Evolutionary conservation across 1,140 invertebrate species (phyloP).

Genomic region (Musca vetustissima): DNA sequence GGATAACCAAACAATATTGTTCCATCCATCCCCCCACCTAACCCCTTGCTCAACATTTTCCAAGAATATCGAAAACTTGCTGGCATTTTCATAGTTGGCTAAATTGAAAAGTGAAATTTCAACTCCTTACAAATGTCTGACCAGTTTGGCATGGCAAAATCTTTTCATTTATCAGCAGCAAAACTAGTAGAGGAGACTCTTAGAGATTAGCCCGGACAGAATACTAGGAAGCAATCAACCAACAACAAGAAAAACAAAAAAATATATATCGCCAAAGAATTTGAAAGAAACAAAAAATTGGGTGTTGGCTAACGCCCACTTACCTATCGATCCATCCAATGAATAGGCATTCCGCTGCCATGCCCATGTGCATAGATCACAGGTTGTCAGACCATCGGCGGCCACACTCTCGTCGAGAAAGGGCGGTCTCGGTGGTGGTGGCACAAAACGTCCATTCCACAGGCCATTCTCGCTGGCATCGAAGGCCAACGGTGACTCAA

Average conservation of each 20-base stretch:
- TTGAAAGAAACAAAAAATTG: too few species aligned
- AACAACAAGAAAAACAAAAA: neutral
- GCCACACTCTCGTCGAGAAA: slow-evolving; percentile 65
- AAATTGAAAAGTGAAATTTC: slow-evolving; percentile 21
- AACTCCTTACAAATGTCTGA: neutral
- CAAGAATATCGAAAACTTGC: neutral
- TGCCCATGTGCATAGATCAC: slow-evolving; percentile 72
- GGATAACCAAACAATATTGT: neutral
- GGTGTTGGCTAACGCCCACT: slow-evolving; percentile 31
- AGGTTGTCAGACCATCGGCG: slow-evolving; percentile 70
- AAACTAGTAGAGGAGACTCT: neutral
- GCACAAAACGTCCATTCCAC: slow-evolving; percentile 68
- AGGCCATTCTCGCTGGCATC: slow-evolving; percentile 66
- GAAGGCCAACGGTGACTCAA: slow-evolving; percentile 60
- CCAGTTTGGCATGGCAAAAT: neutral
- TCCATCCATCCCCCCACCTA: too few species aligned
- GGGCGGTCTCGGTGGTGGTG: slow-evolving; percentile 67
- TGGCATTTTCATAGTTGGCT: neutral
- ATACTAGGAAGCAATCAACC: neutral
- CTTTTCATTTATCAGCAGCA: neutral
- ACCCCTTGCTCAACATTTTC: too few species aligned
- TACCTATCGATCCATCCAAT: slow-evolving; percentile 52
- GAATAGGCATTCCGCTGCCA: slow-evolving; percentile 55
- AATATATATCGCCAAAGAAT: neutral
- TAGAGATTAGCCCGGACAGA: neutral